Base-by-base conservation (phyloP, 2,113 vertebrate genomes). In the Passer montanus region DNA sequence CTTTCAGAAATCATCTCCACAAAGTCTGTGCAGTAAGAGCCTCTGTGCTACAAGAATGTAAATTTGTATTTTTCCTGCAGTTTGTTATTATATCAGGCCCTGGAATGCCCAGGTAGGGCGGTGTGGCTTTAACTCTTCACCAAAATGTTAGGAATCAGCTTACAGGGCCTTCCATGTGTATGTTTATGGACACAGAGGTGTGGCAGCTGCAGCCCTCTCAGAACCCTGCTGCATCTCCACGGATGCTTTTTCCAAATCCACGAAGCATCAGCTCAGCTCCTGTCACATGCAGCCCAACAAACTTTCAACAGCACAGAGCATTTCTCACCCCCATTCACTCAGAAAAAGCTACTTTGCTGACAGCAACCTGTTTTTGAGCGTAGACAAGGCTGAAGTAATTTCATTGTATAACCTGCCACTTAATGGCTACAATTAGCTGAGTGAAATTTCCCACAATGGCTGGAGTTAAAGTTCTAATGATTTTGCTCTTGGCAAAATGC, bases 371-470 rank as follows among this genome's bases (percentile, higher is more conserved):
- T 3, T 86, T 85, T 68, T 4, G 3, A 93, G 37, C 1, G 1
- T 44, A 80, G 84, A 86, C 0, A 0, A 86, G 70, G 87, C 76
- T 92, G 85, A 89, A 94, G 73, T 76, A 68, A 87, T 96, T 93
- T 93, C 68, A 84, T 94, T 93, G 91, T 87, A 70, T 85, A 90
- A 74, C 81, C 92, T 94, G 64, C 79, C 87, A 84, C 93, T 96
- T 94, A 90, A 95, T 94, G 92, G 93, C 81, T 83, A 79, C 84
- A 91, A 85, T 96, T 95, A 94, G 66, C 92, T 87, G 84, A 78
- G 89, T 81, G 90, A 75, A 90, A 80, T 87, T 72, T 81, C 30
- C 52, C 66, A 73, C 89, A 84, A 83, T 82, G 75, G 68, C 74
- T 89, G 75, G 76, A 93, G 91, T 78, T 80, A 73, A 80, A 74